Conservation (phyloP, 2,797 vertebrate species). For the Fringilla coelebs region DNA sequence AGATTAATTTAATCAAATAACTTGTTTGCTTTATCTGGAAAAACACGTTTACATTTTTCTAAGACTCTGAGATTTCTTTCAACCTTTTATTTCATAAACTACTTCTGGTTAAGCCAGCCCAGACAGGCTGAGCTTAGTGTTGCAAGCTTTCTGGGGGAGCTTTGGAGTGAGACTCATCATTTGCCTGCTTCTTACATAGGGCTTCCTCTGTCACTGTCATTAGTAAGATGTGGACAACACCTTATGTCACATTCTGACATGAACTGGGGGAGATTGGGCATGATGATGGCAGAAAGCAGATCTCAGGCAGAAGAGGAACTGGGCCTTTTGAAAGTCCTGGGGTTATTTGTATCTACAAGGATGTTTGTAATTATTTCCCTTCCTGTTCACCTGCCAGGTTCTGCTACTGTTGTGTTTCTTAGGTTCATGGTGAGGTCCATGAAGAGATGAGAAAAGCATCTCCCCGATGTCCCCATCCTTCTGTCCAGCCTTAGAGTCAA, state of each 20-base stretch:
- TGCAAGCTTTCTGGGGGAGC: neutral
- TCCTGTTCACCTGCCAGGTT: neutral
- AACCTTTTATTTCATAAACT: neutral
- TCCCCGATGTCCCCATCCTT: accelerated
- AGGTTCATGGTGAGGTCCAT: neutral
- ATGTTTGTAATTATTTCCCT: neutral
- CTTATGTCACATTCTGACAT: neutral
- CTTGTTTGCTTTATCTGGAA: neutral
- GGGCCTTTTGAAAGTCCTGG: neutral
- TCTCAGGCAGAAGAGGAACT: neutral
- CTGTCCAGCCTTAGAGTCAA: neutral
- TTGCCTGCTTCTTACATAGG: neutral
- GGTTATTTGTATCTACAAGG: neutral
- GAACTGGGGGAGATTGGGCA: neutral
- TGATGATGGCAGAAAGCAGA: neutral
- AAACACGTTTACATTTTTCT: neutral
- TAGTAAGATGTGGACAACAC: neutral
- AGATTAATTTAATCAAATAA: constrained; percentile 24
- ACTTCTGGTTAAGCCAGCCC: neutral
- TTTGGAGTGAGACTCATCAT: neutral
- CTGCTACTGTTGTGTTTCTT: neutral
- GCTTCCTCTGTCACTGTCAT: neutral
- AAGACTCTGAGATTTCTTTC: neutral
- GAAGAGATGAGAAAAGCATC: neutral
- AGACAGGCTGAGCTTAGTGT: neutral